Evolutionary conservation across 2,113 vertebrate species (phyloP), one percentile per base, ranked within the genome.

Genomic region (Siniperca chuatsi): DNA sequence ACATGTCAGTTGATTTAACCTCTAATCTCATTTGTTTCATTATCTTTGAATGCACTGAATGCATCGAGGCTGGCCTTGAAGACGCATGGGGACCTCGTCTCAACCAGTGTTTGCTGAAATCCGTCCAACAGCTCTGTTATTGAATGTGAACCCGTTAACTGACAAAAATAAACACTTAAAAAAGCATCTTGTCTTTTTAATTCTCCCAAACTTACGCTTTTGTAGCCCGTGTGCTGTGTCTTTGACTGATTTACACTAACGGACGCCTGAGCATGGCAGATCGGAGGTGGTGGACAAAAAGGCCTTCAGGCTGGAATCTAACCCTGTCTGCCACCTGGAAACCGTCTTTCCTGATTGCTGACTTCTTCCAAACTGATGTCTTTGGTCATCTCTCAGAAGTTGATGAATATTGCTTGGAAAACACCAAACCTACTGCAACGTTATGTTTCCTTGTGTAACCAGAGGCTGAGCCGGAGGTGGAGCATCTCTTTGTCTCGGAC

Each of bases 391-490:
- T 82, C 55, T 78, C 72, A 75, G 33, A 82, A 6, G 6, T 46
- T 79, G 66, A 76, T 84, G 40, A 83, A 16, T 52, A 16, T 61
- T 48, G 8, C 71, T 77, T 29, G 66, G 9, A 48, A 70, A 78
- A 71, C 37, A 0, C 40, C 42, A 69, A 67, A 87, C 55, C 55
- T 25, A 0, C 73, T 57, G 46, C 89, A 81, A 70, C 35, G 37
- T 78, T 89, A 1, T 92, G 84, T 95, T 81, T 92, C 87, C 82
- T 87, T 94, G 83, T 91, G 87, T 87, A 92, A 92, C 82, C 96
- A 99, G 98, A 99, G 96, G 97, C 97, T 4, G 97, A 98, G 89
- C 97, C 97, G 0, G 98, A 99, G 95, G 97, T 99, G 80, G 98
- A 99, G 94, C 97, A 99, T 93, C 97, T 99, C 76, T 95, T 97